Evolutionary conservation across 37 sponge, comb jelly and placozoan genomes (phyloP).

Genomic region (Haliclona indistincta): DNA sequence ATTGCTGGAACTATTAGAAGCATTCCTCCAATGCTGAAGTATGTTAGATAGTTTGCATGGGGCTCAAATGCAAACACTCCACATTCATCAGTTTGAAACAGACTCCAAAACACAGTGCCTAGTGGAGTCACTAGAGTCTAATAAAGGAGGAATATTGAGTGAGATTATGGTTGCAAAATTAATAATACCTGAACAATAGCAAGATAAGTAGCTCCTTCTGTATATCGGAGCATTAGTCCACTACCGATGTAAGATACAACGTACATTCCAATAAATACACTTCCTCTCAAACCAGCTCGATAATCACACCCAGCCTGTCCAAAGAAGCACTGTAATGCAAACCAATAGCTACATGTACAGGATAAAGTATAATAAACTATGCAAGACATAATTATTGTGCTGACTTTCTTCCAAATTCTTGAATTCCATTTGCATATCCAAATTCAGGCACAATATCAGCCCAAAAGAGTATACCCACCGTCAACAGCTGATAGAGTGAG

Average conservation of each 20-base stretch:
- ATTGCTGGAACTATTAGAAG: slow-evolving; percentile 69
- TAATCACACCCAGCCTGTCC: slow-evolving; percentile 55
- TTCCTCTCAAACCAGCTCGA: slow-evolving; percentile 54
- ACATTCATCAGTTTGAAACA: slow-evolving; percentile 36
- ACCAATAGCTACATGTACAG: slow-evolving; percentile 50
- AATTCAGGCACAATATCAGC: slow-evolving; percentile 54
- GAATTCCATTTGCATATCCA: slow-evolving; percentile 45
- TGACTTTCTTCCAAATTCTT: slow-evolving; percentile 68
- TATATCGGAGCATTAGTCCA: slow-evolving; percentile 61
- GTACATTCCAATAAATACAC: slow-evolving; percentile 61
- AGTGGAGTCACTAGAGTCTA: slow-evolving; percentile 75
- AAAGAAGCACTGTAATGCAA: slow-evolving; percentile 72
- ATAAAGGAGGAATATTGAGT: not conserved
- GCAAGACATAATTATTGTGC: not conserved
- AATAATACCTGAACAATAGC: slow-evolving; percentile 64
- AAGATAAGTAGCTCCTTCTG: slow-evolving; percentile 71
- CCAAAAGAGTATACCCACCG: slow-evolving; percentile 59
- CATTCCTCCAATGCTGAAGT: slow-evolving; percentile 72
- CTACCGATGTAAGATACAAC: slow-evolving; percentile 58
- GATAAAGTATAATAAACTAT: not conserved
- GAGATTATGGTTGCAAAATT: not conserved
- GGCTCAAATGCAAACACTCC: slow-evolving; percentile 35
- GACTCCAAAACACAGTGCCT: slow-evolving; percentile 74
- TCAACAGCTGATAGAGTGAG: slow-evolving; percentile 61
- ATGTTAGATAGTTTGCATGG: slow-evolving; percentile 54